Base-by-base conservation (phyloP, 2,113 vertebrate genomes). In the Myxocyprinus asiaticus region DNA sequence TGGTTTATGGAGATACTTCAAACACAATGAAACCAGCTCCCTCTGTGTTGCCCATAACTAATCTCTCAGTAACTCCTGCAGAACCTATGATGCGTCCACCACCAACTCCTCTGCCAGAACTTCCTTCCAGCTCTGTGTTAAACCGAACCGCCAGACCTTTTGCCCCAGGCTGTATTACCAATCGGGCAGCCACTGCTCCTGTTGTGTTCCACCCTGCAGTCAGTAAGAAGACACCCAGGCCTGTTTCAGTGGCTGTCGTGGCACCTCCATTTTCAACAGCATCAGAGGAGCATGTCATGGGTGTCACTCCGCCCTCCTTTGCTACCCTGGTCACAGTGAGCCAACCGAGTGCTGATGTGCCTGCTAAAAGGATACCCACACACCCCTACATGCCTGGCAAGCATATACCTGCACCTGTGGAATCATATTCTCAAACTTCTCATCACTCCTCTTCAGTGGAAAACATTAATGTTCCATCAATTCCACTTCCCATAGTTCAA, bases 101-200 rank as follows among this genome's bases (percentile, higher is more conserved):
- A 15, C 87, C 94, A 22, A 62, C 90, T 63, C 89, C 90, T 75
- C 43, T 93, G 67, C 88, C 93, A 80, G 91, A 92, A 67, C 80
- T 91, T 17, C 84, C 90, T 9, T 81, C 91, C 43, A 91, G 91
- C 85, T 90, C 88, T 78, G 92, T 94, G 69, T 84, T 93, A 12
- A 93, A 94, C 80, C 88, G 91, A 79, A 98, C 98, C 6, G 98
- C 98, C 17, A 92, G 94, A 66, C 98, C 98, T 53, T 99, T 99
- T 79, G 96, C 95, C 56, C 96, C 95, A 4, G 96, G 96, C 2
- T 93, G 95, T 67, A 93, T 94, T 77, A 95, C 90, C 44, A 93
- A 94, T 84, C 88, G 94, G 15, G 78, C 95, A 62, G 88, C 94
- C 33, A 97, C 97, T 74, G 87, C 79, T 88, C 96, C 93, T 0